Evolutionary conservation across 2,113 vertebrate genomes (phyloP).

Genomic region (Gopherus flavomarginatus): DNA sequence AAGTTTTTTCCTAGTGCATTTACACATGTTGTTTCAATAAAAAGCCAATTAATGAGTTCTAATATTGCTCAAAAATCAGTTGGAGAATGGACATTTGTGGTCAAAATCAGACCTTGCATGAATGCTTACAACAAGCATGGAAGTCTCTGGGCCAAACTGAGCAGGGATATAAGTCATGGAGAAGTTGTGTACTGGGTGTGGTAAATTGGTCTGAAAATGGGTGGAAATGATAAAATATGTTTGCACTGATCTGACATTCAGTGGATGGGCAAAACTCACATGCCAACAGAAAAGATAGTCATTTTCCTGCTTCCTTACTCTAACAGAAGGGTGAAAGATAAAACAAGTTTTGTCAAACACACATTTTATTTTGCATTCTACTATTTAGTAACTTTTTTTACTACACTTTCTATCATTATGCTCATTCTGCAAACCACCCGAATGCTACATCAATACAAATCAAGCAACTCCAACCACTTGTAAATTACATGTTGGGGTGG

Average conservation of each 20-base stretch:
- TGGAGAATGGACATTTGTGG: background rate
- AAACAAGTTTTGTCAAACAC: background rate
- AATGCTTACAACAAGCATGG: background rate
- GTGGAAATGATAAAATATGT: background rate
- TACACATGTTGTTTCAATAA: background rate
- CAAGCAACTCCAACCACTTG: background rate
- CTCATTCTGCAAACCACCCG: background rate
- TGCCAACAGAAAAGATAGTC: background rate
- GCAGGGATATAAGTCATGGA: background rate
- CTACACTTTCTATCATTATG: background rate
- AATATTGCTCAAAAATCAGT: background rate
- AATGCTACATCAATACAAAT: background rate
- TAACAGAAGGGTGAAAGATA: background rate
- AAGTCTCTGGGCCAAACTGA: background rate
- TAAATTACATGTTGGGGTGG: background rate
- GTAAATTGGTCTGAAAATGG: background rate
- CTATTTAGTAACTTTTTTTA: background rate
- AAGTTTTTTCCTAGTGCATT: background rate
- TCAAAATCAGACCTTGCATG: background rate
- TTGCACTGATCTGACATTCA: slow-evolving; percentile 2
- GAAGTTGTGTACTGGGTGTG: background rate
- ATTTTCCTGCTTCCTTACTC: too few species aligned
- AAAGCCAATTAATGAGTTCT: background rate
- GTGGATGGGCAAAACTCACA: background rate
- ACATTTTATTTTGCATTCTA: background rate